Base-by-base conservation (phyloP, 2,797 vertebrate genomes). In the Cossypha polioptera region DNA sequence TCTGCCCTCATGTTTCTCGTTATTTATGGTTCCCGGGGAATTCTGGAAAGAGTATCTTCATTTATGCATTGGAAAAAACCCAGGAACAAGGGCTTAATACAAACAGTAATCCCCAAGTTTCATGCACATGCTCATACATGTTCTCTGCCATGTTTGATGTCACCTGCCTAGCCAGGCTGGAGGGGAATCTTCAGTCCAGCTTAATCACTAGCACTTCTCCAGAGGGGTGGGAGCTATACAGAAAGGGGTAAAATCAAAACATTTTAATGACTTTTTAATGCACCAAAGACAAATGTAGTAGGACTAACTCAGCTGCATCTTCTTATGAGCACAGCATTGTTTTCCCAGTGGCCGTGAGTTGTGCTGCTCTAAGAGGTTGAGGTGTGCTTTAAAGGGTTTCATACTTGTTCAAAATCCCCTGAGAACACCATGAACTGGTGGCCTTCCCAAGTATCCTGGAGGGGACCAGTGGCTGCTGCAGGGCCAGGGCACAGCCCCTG, bases 361-460 rank as follows among this genome's bases (percentile, higher is more conserved):
- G 20, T 31, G 53, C 51, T 74, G 40, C 71, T 69, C 15, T 51
- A 13, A 59, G 0, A 1, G 22, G 38, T 2, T 51, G 51, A 77
- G 67, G 33, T 24, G 24, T 31, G 8, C 29, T 63, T 80, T 43
- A 21, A 80, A 90, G 40, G 20, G 16, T 50, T 77, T 71, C 16
- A 11, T 19, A 33, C 35, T 36, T 48, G 22, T 45, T 43, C 1
- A 6, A 65, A 77, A 53, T 25, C n/a, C 36, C 31, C 13, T 8
- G 26, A 57, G 26, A 72, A 78, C 1, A 5, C 58, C 1, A 3
- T 5, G 31, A 1, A 5, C 16, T 86, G 36, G n/a, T 63, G 81
- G n/a, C 47, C 13, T 53, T 48, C 38, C 51, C 0, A 0, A 75
- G 58, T 15, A 18, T 31, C n/a, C 0, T 0, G 22, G 43, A 80